Evolutionary conservation across 2,797 vertebrate species (phyloP), one percentile per base, ranked within the genome.

Genomic region (Sebastes reedi): DNA sequence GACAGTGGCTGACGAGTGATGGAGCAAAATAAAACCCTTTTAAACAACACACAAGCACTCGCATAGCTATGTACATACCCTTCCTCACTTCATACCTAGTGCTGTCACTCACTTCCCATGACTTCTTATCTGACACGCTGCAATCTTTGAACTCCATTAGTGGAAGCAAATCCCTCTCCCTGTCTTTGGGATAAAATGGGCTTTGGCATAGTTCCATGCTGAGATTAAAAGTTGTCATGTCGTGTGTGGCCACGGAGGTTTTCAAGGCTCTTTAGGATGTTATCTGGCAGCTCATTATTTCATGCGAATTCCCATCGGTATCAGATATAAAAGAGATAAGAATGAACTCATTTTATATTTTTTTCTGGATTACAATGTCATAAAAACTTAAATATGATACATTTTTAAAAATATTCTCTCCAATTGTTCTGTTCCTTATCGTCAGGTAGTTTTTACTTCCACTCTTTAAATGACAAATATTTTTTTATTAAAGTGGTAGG

Each of bases 141-240:
- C 87, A 93, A 94, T 95, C 94, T 94, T 94, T 95, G 94, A 95
- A 95, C 93, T 95, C 94, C 88, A 95, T 96, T 94, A 95, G 93
- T 92, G 89, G 87, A 88, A 87, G 90, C 87, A 93, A 94, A 95
- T 94, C 93, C 90, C 90, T 88, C 83, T 91, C 88, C 81, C 89
- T 90, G 87, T 94, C 88, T 91, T 85, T 80, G 75, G 87, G 91
- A 95, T 95, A 86, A 95, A 95, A 94, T 92, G 81, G 91, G 93
- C 90, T 95, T 95, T 92, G 90, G 91, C 88, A 80, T 83, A 89
- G 91, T 93, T 93, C 88, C 89, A 90, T 82, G 87, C 82, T 93
- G 90, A 93, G 95, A 96, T 96, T 94, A 96, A 94, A 95, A 95
- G 87, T 94, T 94, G 94, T 95, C 95, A 94, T 90, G 91, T 94